These are phyloP conservation scores for Cephalopholis sonnerati DNA, from an alignment of 2,113 vertebrate species.

Conservation along the genomic window DNA sequence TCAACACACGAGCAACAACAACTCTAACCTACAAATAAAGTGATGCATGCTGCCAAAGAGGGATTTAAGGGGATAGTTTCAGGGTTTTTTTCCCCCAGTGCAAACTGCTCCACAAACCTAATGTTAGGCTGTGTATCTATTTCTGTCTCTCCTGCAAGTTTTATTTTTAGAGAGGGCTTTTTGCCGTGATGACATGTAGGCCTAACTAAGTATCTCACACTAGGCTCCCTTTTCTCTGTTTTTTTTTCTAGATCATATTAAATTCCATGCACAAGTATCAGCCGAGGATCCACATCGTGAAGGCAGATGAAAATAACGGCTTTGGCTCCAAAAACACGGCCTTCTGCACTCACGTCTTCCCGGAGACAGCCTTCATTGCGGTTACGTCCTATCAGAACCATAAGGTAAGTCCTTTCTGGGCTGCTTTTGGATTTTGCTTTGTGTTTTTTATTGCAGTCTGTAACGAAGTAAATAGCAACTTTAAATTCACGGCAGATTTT, in stretches of 20 bases:
- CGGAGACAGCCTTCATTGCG: constrained; percentile 96
- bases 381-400: constrained; percentile 99
- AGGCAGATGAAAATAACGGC: constrained; percentile 98
- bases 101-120: not conserved
- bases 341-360: constrained; percentile 98
- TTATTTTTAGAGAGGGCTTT: not conserved
- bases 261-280: constrained; percentile 99
- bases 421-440: not conserved
- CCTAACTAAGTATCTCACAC: not conserved
- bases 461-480: not conserved
- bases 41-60: not conserved
- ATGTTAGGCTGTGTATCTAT: not conserved
- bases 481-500: constrained; percentile 2
- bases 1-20: not conserved
- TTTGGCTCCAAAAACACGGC: constrained; percentile 99
- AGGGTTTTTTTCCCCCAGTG: not conserved
- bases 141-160: not conserved
- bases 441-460: not conserved
- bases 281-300: constrained; percentile 97
- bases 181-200: not conserved
- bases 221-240: constrained; percentile 7
- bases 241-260: constrained; percentile 91
- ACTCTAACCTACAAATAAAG: not conserved
- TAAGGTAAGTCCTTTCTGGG: constrained; percentile 85
- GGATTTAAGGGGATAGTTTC: not conserved